Conservation (phyloP, 2,113 vertebrate genomes). For the Colius striatus region DNA sequence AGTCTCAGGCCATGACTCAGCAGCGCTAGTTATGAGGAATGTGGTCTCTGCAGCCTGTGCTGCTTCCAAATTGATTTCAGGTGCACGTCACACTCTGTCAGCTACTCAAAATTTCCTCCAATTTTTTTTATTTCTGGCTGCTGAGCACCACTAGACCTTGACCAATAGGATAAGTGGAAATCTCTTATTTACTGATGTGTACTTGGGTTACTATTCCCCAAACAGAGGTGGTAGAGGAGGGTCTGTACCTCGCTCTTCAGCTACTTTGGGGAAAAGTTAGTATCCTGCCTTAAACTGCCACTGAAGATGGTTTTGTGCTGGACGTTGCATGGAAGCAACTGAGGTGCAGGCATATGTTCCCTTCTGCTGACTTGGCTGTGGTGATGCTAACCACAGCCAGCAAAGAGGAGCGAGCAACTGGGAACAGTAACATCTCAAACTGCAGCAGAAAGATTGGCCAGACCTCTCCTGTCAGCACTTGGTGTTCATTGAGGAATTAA, state of each 20-base stretch:
- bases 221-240: background rate
- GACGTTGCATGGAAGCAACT: constrained; percentile 22
- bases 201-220: background rate
- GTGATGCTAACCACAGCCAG: constrained; percentile 23
- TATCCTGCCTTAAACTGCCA: background rate
- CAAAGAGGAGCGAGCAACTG: constrained; percentile 51
- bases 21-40: background rate
- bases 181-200: background rate
- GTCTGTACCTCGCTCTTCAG: background rate
- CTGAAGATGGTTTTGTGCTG: constrained; percentile 21
- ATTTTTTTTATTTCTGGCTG: background rate
- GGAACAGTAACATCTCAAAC: constrained; percentile 62
- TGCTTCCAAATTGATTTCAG: constrained; percentile 53
- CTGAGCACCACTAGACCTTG: background rate
- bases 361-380: constrained; percentile 62
- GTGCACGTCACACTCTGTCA: background rate
- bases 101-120: background rate
- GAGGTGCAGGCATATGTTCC: constrained; percentile 57
- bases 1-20: constrained; percentile 28
- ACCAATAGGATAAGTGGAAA: constrained; percentile 15
- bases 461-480: constrained; percentile 59
- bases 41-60: background rate
- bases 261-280: background rate
- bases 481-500: constrained; percentile 56
- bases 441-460: constrained; percentile 49